Evolutionary conservation across 2,113 vertebrate species (phyloP).

Genomic region (Rhizomys pruinosus): DNA sequence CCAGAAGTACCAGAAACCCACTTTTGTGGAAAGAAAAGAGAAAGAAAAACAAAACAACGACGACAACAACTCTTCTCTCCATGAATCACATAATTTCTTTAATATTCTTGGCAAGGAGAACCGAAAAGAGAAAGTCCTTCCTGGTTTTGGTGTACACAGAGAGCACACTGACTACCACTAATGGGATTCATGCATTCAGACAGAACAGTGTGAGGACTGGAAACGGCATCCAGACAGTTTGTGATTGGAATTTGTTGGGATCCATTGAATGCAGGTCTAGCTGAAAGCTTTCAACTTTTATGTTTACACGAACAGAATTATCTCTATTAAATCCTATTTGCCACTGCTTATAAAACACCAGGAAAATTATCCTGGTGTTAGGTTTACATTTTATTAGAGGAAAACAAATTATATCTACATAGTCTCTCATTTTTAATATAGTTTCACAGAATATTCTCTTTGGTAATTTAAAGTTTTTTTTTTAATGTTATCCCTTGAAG

Average conservation of each 20-base stretch:
- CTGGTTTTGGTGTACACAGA: conserved; percentile 61
- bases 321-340: conserved; percentile 35
- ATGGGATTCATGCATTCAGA: conserved; percentile 39
- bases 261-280: conserved; percentile 22
- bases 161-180: conserved; percentile 64
- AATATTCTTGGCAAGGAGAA: conserved; percentile 33
- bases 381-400: conserved; percentile 28
- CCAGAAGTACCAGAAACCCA: conserved; percentile 28
- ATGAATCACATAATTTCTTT: neutral
- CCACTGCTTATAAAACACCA: conserved; percentile 16
- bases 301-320: conserved; percentile 46
- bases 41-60: no score
- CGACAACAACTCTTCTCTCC: neutral
- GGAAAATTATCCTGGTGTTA: conserved; percentile 28
- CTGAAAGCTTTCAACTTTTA: conserved; percentile 46
- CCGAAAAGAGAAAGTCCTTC: conserved; percentile 35
- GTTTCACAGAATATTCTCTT: neutral
- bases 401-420: conserved; percentile 49
- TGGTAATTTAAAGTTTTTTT: neutral
- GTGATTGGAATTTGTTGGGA: conserved; percentile 46
- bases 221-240: conserved; percentile 55
- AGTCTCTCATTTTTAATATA: conserved; percentile 29
- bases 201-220: conserved; percentile 39
- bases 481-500: conserved; percentile 28
- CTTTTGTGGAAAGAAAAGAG: conserved; percentile 27